These are phyloP conservation scores for Eulithis prunata DNA, from an alignment of 2,888 invertebrate species.

Conservation along the genomic window DNA sequence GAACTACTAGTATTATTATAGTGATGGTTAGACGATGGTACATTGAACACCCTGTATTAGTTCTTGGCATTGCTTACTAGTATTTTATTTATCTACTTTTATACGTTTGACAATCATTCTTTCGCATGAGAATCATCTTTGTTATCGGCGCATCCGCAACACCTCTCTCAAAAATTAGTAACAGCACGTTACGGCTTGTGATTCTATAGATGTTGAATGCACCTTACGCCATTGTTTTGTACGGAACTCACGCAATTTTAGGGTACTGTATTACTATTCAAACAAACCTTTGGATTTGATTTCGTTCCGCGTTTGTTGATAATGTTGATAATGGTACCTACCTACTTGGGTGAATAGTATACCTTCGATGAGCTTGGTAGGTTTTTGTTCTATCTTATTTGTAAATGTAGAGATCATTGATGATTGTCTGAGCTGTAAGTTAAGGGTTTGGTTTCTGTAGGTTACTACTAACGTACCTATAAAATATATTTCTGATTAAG, in stretches of 20 bases:
- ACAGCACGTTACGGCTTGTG: slow-evolving; percentile 33
- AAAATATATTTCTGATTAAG: background rate
- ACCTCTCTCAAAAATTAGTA: slow-evolving; percentile 43
- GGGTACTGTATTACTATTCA: slow-evolving; percentile 27
- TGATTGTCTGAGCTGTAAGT: background rate
- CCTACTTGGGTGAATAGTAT: slow-evolving; percentile 4
- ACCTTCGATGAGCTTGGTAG: background rate
- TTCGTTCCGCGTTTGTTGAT: slow-evolving; percentile 42
- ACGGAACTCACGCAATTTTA: slow-evolving; percentile 44
- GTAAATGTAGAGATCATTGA: too few species aligned
- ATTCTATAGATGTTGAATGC: background rate
- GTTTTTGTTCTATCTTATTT: background rate
- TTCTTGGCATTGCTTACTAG: too few species aligned
- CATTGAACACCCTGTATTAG: too few species aligned
- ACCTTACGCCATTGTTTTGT: slow-evolving; percentile 18
- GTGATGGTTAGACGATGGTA: too few species aligned
- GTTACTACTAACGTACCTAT: background rate
- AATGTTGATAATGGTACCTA: slow-evolving; percentile 30
- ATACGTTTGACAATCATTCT: too few species aligned
- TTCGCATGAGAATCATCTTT: background rate
- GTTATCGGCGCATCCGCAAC: slow-evolving; percentile 10
- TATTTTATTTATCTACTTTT: too few species aligned
- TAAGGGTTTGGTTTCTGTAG: background rate
- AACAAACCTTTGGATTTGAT: slow-evolving; percentile 35
- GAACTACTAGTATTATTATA: too few species aligned